Percentiles rank a stretch among this genome's conserved stretches.
Conservation (phyloP, 2,888 invertebrate genomes). For the Drosophila pseudotakahashii region DNA sequence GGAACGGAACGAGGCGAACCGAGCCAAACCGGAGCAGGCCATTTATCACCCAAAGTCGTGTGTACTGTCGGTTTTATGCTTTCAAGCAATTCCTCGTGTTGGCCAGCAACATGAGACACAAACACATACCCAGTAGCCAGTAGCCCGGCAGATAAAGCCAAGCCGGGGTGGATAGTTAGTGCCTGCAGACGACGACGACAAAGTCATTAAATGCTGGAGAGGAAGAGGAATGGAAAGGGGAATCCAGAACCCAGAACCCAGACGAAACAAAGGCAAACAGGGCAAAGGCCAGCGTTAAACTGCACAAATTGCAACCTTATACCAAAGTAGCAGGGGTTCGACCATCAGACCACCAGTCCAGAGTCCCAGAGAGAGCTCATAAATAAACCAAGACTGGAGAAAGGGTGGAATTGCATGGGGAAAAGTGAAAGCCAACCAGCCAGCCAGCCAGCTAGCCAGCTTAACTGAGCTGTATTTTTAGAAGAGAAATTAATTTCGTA, state of each 20-base stretch:
- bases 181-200: conserved; percentile 62
- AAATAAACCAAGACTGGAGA: conserved; percentile 61
- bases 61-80: conserved; percentile 79
- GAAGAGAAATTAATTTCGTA: conserved; percentile 80
- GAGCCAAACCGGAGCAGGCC: conserved; percentile 53
- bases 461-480: conserved; percentile 67
- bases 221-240: not conserved
- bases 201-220: conserved; percentile 72
- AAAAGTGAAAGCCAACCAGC: conserved; percentile 27
- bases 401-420: conserved; percentile 37
- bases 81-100: conserved; percentile 75
- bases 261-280: conserved; percentile 49
- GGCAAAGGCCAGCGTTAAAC: conserved; percentile 78
- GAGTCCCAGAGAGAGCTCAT: conserved; percentile 56
- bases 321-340: conserved; percentile 45
- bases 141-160: conserved; percentile 30
- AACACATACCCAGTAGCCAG: conserved; percentile 16
- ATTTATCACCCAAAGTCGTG: conserved; percentile 81
- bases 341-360: conserved; percentile 33
- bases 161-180: conserved; percentile 37
- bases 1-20: conserved; percentile 10
- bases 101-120: conserved; percentile 66
- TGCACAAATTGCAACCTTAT: conserved; percentile 80
- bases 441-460: conserved; percentile 4
- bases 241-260: not conserved